Evolutionary conservation across 2,797 vertebrate species (phyloP), one percentile per base, ranked within the genome.

Genomic region (Percopsis omiscomaycus): DNA sequence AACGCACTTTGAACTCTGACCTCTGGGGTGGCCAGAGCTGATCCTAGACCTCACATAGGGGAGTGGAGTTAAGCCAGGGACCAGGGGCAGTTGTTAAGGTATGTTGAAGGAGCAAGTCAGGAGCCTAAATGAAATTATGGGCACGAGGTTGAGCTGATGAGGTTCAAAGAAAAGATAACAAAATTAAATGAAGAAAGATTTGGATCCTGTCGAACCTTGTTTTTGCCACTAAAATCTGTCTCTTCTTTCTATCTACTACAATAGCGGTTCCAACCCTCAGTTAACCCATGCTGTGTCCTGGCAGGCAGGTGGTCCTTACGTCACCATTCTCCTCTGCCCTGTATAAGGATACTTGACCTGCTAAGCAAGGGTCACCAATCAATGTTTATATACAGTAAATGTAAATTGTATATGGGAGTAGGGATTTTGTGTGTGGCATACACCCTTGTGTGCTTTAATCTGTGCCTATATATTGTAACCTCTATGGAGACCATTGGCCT

Each of bases 271-370:
- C 63, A 50, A 30, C 78, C 46, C 51, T 59, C 54, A 55, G 30
- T 59, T 44, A 71, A 13, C n/a, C 61, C 29, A 75, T 37, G 48
- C 47, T 37, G 53, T 48, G 30, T 50, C 70, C 64, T 22, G 2
- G 13, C 6, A 28, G 22, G 55, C 51, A 51, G 68, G 6, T 80
- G 37, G 80, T 83, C 80, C 79, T 71, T 71, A 89, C 88, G 84
- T 90, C 83, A 82, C 80, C 86, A 83, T 88, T 70, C 78, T 75
- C 65, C 64, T 78, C 77, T 77, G 63, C 77, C 84, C 89, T 86
- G 78, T 91, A 90, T 88, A 89, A 88, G 84, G 89, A 92, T 88
- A 92, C 93, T 94, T 94, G 91, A 95, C 93, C 92, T 88, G 16
- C 71, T 80, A 85, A 79, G 68, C 56, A 80, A 75, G 87, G 93